A percentile compares a stretch with the other conserved stretches of the same genome.
Evolutionary conservation across 2,888 invertebrate genomes (phyloP).

Genomic region (Strigamia maritima): DNA sequence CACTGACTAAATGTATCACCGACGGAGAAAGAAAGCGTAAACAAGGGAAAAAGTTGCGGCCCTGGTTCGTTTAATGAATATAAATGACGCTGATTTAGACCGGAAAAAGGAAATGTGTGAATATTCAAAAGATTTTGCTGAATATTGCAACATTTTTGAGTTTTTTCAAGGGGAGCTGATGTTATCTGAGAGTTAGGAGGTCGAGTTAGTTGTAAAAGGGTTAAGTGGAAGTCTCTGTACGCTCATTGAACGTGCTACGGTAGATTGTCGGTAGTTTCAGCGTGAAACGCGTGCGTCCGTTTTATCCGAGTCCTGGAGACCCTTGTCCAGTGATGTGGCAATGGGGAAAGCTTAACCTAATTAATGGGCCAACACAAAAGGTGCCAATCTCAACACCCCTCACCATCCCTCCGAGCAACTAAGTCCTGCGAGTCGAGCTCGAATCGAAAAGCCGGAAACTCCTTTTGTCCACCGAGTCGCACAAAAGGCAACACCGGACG

Average conservation of each 20-base stretch:
- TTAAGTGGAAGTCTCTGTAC: constrained; percentile 1
- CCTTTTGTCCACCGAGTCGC: constrained; percentile 5
- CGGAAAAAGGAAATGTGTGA: not conserved
- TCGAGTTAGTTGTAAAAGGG: constrained; percentile 1
- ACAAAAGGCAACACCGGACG: constrained; percentile 10
- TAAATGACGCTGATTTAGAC: not conserved
- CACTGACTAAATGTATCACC: not conserved
- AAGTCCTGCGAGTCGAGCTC: not conserved
- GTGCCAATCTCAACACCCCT: not conserved
- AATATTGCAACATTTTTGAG: not conserved
- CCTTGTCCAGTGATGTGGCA: constrained; percentile 15
- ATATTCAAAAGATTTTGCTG: constrained; percentile 7
- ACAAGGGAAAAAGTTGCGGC: not conserved
- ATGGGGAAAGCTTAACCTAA: constrained; percentile 15
- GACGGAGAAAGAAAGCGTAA: not conserved
- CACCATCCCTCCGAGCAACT: not conserved
- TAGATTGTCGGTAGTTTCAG: constrained; percentile 3
- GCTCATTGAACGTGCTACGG: constrained; percentile 5
- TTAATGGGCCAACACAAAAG: constrained; percentile 15
- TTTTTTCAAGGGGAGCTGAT: not conserved
- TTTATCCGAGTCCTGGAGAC: not conserved
- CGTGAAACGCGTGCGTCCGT: constrained; percentile 7
- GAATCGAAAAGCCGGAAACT: constrained; percentile 15
- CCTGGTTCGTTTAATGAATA: not conserved
- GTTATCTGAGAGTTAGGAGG: not conserved